These are phyloP conservation scores for Phalanger gymnotis DNA, from an alignment of 2,797 vertebrate species.

Conservation along the genomic window DNA sequence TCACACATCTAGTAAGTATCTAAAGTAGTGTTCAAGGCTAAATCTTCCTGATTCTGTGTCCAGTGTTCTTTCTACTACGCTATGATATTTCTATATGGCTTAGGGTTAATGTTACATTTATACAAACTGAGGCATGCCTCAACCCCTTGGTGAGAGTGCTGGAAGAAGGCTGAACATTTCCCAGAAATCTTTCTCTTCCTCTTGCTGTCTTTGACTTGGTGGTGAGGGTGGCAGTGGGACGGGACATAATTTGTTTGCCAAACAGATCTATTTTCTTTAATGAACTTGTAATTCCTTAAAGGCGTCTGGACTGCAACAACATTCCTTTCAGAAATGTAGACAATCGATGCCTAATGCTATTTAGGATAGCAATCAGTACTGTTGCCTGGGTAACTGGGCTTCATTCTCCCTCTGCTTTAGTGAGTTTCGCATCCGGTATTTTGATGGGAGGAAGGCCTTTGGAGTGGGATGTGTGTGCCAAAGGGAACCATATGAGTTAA, in stretches of 20 bases:
- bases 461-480: background rate
- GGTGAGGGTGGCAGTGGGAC: background rate
- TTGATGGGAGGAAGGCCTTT: background rate
- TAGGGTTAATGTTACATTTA: background rate
- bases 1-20: background rate
- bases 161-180: background rate
- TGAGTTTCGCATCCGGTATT: background rate
- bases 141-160: background rate
- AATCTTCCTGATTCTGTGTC: background rate
- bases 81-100: background rate
- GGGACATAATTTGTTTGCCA: conserved; percentile 21
- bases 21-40: background rate
- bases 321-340: conserved; percentile 23
- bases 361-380: background rate
- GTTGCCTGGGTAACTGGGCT: background rate
- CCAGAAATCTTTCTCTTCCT: background rate
- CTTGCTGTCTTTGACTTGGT: background rate
- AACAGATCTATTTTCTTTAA: conserved; percentile 20
- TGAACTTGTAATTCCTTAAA: conserved; percentile 32
- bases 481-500: background rate
- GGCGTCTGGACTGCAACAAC: background rate
- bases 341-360: background rate
- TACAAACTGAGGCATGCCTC: background rate
- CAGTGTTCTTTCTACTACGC: background rate
- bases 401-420: background rate